These are phyloP conservation scores for Thaleichthys pacificus DNA, from an alignment of 2,797 vertebrate genomes.

Conservation along the genomic window DNA sequence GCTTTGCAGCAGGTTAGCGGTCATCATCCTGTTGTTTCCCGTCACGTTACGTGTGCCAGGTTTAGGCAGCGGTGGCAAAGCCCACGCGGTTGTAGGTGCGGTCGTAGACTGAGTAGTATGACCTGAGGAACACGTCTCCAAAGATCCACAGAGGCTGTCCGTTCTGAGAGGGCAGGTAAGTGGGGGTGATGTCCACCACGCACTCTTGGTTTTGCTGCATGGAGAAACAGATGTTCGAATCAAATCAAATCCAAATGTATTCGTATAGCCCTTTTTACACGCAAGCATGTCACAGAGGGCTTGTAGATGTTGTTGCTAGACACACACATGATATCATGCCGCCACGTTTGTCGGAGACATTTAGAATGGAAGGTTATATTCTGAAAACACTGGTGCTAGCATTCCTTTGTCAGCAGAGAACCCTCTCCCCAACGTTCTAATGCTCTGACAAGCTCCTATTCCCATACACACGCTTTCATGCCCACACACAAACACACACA, in stretches of 20 bases:
- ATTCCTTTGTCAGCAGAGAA: too few species aligned
- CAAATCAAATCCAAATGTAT: too few species aligned
- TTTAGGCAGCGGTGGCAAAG: conserved; percentile 71
- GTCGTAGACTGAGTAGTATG: conserved; percentile 77
- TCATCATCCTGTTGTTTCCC: too few species aligned
- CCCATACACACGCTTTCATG: neutral
- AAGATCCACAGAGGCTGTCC: conserved; percentile 79
- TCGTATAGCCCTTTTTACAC: too few species aligned
- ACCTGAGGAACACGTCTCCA: conserved; percentile 78
- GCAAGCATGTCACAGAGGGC: too few species aligned
- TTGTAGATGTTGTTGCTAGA: neutral
- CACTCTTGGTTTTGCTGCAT: conserved; percentile 55
- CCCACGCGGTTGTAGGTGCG: conserved; percentile 71
- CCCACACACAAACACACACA: neutral
- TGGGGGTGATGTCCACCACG: conserved; percentile 61
- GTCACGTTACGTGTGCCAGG: neutral
- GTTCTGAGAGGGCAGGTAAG: conserved; percentile 68
- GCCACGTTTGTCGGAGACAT: too few species aligned
- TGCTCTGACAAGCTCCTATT: neutral
- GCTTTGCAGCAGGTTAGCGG: too few species aligned
- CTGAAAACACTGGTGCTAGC: too few species aligned
- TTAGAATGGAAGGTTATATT: too few species aligned
- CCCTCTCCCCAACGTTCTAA: too few species aligned
- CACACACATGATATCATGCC: neutral
- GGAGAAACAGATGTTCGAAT: neutral